These are phyloP conservation scores for Melipona beecheii DNA, from an alignment of 2,888 invertebrate genomes.

Conservation along the genomic window DNA sequence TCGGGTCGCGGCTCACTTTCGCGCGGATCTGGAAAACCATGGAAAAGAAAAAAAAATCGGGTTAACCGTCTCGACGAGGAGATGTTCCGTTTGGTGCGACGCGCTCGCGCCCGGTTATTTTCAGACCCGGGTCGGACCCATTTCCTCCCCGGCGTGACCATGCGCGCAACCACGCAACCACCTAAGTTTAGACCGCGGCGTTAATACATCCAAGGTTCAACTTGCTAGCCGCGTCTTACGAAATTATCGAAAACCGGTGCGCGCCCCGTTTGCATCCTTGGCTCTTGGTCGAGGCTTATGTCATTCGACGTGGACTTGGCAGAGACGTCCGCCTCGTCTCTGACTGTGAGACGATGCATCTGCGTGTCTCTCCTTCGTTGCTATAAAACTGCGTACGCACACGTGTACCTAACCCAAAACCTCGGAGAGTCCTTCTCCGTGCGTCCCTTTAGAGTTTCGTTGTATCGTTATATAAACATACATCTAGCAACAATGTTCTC, in stretches of 20 bases:
- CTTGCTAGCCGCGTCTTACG: conserved; percentile 71
- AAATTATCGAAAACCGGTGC: conserved; percentile 70
- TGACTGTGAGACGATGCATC: background rate
- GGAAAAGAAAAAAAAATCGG: conserved; percentile 17
- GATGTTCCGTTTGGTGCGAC: conserved; percentile 3
- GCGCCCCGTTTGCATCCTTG: conserved; percentile 70
- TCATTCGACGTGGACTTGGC: conserved; percentile 65
- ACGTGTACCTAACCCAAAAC: too few relatives aligned
- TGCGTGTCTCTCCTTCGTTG: background rate
- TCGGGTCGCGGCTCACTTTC: conserved; percentile 69
- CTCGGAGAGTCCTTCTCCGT: too few relatives aligned
- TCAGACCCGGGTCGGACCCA: conserved; percentile 40
- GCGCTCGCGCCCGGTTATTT: conserved; percentile 46
- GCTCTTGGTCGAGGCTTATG: conserved; percentile 63
- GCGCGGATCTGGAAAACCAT: conserved; percentile 71
- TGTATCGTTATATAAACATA: too few relatives aligned
- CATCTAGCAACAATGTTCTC: too few relatives aligned
- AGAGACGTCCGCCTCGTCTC: background rate
- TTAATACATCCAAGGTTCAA: conserved; percentile 76
- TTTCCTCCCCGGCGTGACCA: conserved; percentile 32
- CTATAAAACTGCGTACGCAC: background rate
- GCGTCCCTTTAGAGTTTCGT: too few relatives aligned
- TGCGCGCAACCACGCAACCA: conserved; percentile 41
- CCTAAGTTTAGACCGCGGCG: conserved; percentile 75
- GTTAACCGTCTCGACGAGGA: conserved; percentile 1